phyloP scores from a whole-genome alignment of 2,888 invertebrate species.

The Cylloceria caligata region DNA sequence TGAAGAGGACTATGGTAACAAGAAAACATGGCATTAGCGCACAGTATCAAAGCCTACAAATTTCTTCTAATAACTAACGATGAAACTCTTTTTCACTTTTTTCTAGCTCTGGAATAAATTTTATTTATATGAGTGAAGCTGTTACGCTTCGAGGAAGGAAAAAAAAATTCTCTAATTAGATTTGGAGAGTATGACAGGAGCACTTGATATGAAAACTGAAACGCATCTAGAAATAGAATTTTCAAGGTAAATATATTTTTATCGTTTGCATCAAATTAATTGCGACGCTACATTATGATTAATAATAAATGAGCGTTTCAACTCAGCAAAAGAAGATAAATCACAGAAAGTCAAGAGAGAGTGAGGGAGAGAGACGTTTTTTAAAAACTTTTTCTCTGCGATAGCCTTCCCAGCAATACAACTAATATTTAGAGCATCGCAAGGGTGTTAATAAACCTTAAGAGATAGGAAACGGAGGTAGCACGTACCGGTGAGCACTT shows the following conservation, averaged over 20 bases:
- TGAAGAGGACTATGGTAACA: background rate
- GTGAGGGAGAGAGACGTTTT: background rate
- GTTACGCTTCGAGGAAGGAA: background rate
- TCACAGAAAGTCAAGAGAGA: background rate
- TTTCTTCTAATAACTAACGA: slow-evolving; percentile 6
- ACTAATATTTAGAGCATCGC: slow-evolving; percentile 52
- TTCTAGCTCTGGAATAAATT: background rate
- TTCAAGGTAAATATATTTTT: slow-evolving; percentile 14
- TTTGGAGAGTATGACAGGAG: slow-evolving; percentile 1
- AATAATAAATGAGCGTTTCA: slow-evolving; percentile 56
- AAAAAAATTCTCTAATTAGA: slow-evolving; percentile 10
- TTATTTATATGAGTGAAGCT: background rate
- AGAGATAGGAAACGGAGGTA: background rate
- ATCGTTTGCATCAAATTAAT: slow-evolving; percentile 54
- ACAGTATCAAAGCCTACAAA: background rate
- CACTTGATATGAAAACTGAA: slow-evolving; percentile 5
- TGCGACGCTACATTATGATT: slow-evolving; percentile 31
- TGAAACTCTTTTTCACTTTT: slow-evolving; percentile 6
- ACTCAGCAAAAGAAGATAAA: slow-evolving; percentile 19
- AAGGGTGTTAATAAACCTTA: slow-evolving; percentile 51
- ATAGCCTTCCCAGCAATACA: slow-evolving; percentile 2
- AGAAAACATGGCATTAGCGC: background rate
- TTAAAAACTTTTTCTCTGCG: background rate
- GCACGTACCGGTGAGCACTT: slow-evolving; percentile 57
- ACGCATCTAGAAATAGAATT: slow-evolving; percentile 28